These are phyloP conservation scores for Cyprinodon diabolis DNA, from an alignment of 2,797 vertebrate species.

Conservation along the genomic window DNA sequence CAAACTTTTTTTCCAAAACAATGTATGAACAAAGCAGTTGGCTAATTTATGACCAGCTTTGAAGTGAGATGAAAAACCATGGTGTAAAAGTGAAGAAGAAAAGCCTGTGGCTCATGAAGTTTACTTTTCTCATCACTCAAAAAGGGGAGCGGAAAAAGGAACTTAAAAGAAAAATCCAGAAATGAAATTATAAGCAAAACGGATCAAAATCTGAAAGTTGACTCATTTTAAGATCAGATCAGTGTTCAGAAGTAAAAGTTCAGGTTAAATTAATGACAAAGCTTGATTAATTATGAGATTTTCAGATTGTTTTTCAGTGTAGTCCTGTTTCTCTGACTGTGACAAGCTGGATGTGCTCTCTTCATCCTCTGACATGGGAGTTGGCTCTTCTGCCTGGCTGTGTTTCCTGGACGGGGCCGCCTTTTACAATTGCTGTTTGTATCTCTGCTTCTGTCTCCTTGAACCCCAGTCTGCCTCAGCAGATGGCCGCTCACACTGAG, in stretches of 20 bases:
- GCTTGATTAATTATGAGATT: slow-evolving; percentile 20
- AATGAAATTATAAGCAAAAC: background rate
- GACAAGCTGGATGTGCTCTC: no score
- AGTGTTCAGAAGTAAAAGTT: background rate
- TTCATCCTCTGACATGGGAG: no score
- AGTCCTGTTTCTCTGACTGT: no score
- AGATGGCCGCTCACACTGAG: no score
- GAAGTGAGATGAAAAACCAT: slow-evolving; percentile 51
- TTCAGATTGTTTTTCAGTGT: no score
- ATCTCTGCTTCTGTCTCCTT: no score
- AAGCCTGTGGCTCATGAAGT: slow-evolving; percentile 36
- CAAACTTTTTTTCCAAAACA: slow-evolving; percentile 52
- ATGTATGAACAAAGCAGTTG: slow-evolving; percentile 40
- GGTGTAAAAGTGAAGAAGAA: slow-evolving; percentile 60
- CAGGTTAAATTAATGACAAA: slow-evolving; percentile 5
- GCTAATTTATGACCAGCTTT: slow-evolving; percentile 47
- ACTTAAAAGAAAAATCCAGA: background rate
- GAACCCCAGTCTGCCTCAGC: no score
- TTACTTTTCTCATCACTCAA: slow-evolving; percentile 20
- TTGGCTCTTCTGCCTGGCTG: no score
- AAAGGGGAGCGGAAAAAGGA: slow-evolving; percentile 4
- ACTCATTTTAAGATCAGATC: slow-evolving; percentile 9
- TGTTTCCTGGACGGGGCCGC: no score
- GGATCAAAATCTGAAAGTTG: slow-evolving; percentile 5
- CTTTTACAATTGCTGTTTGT: no score